phyloP scores from a whole-genome alignment of 2,888 invertebrate species.

The Pedicia rivosa region DNA sequence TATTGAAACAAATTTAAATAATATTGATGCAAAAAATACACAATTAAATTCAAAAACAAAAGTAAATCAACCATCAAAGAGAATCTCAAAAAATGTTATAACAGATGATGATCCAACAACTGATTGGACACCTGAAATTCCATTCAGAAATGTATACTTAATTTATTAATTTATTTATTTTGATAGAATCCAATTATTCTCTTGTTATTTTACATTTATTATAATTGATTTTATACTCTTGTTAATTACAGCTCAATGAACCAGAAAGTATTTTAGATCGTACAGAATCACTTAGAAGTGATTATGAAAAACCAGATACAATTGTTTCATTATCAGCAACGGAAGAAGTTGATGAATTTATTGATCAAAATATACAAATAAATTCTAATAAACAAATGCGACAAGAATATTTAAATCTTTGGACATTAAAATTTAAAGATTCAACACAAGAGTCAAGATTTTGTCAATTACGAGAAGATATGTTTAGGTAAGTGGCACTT shows the following conservation, averaged over 20 bases:
- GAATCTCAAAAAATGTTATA: slow-evolving; percentile 32
- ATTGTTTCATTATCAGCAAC: slow-evolving; percentile 26
- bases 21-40: not conserved
- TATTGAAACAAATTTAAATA: slow-evolving; percentile 1
- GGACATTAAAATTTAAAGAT: slow-evolving; percentile 78
- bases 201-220: not conserved
- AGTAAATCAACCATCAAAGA: slow-evolving; percentile 12
- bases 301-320: slow-evolving; percentile 19
- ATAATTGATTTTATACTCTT: slow-evolving; percentile 3
- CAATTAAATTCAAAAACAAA: not conserved
- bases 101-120: slow-evolving; percentile 63
- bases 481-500: slow-evolving; percentile 50
- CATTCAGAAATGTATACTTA: slow-evolving; percentile 64
- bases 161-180: too few relatives aligned
- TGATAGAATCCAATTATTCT: too few relatives aligned
- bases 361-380: slow-evolving; percentile 74
- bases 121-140: slow-evolving; percentile 85
- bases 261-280: slow-evolving; percentile 25
- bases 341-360: slow-evolving; percentile 53
- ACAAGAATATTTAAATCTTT: slow-evolving; percentile 66
- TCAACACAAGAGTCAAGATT: slow-evolving; percentile 70
- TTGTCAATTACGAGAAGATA: slow-evolving; percentile 71
- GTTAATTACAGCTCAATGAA: slow-evolving; percentile 22
- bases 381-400: slow-evolving; percentile 81
- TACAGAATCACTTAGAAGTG: slow-evolving; percentile 23